Evolutionary conservation across 2,797 vertebrate species (phyloP), one percentile per base, ranked within the genome.

Genomic region (Galago senegalensis): DNA sequence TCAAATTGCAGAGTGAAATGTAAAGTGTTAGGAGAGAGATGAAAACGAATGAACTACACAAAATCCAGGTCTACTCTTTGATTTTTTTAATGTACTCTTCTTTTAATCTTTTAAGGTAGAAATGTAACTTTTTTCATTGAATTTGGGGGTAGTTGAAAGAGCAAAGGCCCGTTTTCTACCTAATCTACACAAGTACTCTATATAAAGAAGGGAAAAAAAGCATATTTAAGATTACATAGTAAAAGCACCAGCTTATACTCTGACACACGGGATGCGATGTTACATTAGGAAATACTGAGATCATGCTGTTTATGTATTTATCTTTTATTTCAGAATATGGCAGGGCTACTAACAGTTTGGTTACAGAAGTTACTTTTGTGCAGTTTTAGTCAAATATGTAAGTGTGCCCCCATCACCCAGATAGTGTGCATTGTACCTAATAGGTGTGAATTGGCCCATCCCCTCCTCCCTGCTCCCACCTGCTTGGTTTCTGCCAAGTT

Each of bases 11-110:
- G 46, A 63, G 82, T 95, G 82, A 96, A 96, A 96, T 90, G 92
- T 95, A 92, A 96, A 97, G 70, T 92, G 84, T 73, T 92, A 84
- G 60, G 60, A 75, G 93, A 92, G 79, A 94, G n/a, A 87, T 85
- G 72, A 95, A 93, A 93, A 96, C 67, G 95, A 96, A 93, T 77
- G 60, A 88, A 85, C 37, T 75, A 46, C 4, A 73, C 37, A 88
- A 96, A 96, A 93, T 67, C 34, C 13, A 63, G 89, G 14, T 70
- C 46, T 91, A 61, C 25, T n/a, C 40, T 83, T 87, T 91, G 7
- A 75, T 75, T 72, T 90, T 87, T 43, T 17, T 18, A 58, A 8
- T 58, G 7, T 81, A 85, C 23, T 76, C 18, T 84, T 72, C 43
- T 60, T 89, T 56, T 73, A 77, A 81, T 95, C 21, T 65, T 97